phyloP scores from a whole-genome alignment of 2,113 vertebrate genomes.

The Atractosteus spatula region DNA sequence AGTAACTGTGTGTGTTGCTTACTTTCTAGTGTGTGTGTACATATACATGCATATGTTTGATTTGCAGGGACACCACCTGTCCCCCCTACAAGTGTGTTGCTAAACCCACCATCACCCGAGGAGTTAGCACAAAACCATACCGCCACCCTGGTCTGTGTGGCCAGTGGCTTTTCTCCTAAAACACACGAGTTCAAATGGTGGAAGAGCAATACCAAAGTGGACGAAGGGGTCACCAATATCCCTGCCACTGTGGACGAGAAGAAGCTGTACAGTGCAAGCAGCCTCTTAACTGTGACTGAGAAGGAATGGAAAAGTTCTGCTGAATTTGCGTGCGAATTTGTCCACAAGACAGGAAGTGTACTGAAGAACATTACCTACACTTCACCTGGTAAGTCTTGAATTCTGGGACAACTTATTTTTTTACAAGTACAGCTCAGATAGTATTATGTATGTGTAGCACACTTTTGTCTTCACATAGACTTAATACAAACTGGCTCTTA shows the following conservation, averaged over 20 bases:
- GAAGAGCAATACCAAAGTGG: neutral
- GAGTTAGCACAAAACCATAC: constrained; percentile 3
- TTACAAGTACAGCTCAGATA: too few species aligned
- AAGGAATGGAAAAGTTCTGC: accelerated
- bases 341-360: neutral
- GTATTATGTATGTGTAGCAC: too few species aligned
- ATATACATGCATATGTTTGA: constrained; percentile 51
- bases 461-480: too few species aligned
- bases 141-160: constrained; percentile 49
- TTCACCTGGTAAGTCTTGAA: too few species aligned
- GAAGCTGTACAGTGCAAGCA: constrained; percentile 27
- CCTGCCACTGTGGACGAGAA: neutral
- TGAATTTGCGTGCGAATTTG: constrained; percentile 39
- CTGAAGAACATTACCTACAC: neutral
- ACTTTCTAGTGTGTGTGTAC: constrained; percentile 31
- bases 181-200: constrained; percentile 44
- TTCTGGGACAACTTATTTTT: too few species aligned
- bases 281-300: constrained; percentile 31
- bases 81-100: constrained; percentile 28
- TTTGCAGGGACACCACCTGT: constrained; percentile 35
- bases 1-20: constrained; percentile 8
- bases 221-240: neutral
- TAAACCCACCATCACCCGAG: constrained; percentile 19
- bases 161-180: constrained; percentile 53
- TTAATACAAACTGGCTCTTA: too few species aligned